Percentiles rank a stretch among this genome's conserved stretches.
These are phyloP conservation scores for Alviniconcha strummeri DNA, from an alignment of 2,888 invertebrate genomes.

Conservation along the genomic window DNA sequence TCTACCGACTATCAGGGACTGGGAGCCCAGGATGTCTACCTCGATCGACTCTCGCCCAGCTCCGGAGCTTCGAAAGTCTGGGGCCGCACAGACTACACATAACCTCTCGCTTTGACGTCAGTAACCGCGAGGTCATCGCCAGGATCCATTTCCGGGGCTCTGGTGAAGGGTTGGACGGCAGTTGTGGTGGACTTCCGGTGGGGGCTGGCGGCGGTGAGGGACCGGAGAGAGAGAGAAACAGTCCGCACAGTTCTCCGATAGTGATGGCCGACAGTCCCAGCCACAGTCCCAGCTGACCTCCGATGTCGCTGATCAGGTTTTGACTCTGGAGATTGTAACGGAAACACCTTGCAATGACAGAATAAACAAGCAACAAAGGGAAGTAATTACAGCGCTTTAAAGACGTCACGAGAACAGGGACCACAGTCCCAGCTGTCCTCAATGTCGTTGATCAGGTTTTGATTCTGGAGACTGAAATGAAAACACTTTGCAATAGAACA, in stretches of 20 bases:
- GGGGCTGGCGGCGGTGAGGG: conserved; percentile 38
- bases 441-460: conserved; percentile 72
- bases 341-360: too few relatives aligned
- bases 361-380: not conserved
- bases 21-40: too few relatives aligned
- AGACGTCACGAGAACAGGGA: conserved; percentile 34
- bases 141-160: not conserved
- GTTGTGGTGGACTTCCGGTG: conserved; percentile 13
- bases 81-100: not conserved
- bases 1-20: too few relatives aligned
- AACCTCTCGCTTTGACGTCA: conserved; percentile 23
- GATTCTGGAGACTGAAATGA: conserved; percentile 52
- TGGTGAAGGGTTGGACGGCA: not conserved
- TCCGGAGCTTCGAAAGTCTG: too few relatives aligned
- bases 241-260: conserved; percentile 67
- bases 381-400: too few relatives aligned
- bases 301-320: conserved; percentile 72
- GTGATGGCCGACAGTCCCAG: conserved; percentile 72
- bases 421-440: conserved; percentile 72
- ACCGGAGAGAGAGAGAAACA: conserved; percentile 53
- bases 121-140: not conserved
- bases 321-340: conserved; percentile 56
- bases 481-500: too few relatives aligned
- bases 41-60: too few relatives aligned
- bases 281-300: conserved; percentile 72